phyloP scores from a whole-genome alignment of 2,888 invertebrate genomes.

The Seladonia tumulorum region DNA sequence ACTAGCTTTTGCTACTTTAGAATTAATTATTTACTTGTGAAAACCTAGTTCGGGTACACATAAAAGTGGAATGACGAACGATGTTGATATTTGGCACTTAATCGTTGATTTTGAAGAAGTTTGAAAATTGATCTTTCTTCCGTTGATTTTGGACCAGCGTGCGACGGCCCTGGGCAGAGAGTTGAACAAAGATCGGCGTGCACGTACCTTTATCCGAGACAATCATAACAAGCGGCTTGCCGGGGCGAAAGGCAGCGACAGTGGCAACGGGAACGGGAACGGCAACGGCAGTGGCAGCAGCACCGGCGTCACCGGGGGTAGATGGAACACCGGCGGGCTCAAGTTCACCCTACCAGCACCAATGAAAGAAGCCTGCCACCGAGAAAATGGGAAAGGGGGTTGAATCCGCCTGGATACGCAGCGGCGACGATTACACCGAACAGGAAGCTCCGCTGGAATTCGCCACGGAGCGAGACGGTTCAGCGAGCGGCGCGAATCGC shows the following conservation, averaged over 20 bases:
- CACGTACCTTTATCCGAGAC: conserved; percentile 56
- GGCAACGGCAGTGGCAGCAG: conserved; percentile 15
- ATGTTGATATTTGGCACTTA: too few relatives aligned
- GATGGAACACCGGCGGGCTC: conserved; percentile 68
- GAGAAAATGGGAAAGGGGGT: conserved; percentile 29
- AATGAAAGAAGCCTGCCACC: conserved; percentile 65
- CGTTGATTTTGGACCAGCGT: neutral
- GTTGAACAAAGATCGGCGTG: conserved; percentile 62
- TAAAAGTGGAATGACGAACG: too few relatives aligned
- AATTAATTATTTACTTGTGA: neutral
- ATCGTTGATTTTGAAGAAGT: neutral
- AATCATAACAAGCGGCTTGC: conserved; percentile 75
- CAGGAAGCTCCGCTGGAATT: conserved; percentile 73
- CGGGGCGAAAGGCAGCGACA: conserved; percentile 54
- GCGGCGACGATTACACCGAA: conserved; percentile 57
- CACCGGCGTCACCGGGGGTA: conserved; percentile 38
- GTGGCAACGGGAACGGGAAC: conserved; percentile 8
- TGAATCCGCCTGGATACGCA: conserved; percentile 65
- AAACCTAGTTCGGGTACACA: too few relatives aligned
- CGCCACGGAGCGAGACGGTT: conserved; percentile 75
- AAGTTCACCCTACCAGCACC: conserved; percentile 65
- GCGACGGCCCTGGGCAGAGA: conserved; percentile 50
- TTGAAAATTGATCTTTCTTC: neutral
- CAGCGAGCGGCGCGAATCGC: conserved; percentile 79
- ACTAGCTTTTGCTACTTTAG: too few relatives aligned